phyloP scores from a whole-genome alignment of 2,113 vertebrate species.

The Colossoma macropomum region DNA sequence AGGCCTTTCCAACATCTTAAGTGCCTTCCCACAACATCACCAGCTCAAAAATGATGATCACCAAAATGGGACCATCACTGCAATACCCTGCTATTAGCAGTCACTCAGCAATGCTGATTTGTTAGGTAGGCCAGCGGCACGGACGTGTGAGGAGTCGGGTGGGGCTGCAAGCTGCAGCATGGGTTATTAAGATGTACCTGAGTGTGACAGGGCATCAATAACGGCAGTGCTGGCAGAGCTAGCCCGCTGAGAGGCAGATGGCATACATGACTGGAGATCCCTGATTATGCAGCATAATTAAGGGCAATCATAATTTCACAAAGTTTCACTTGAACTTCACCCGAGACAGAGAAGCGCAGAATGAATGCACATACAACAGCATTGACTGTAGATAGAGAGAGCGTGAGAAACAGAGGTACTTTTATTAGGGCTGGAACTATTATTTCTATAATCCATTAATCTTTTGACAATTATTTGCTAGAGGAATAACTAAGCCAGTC shows the following conservation, averaged over 20 bases:
- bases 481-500: background rate
- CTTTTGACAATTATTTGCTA: background rate
- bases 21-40: background rate
- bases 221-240: constrained; percentile 77
- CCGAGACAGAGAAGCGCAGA: constrained; percentile 25
- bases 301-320: constrained; percentile 61
- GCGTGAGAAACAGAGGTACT: background rate
- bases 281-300: constrained; percentile 65
- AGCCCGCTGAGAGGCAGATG: constrained; percentile 81
- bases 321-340: constrained; percentile 49
- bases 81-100: constrained; percentile 37
- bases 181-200: constrained; percentile 72
- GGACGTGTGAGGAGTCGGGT: constrained; percentile 37
- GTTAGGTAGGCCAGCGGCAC: constrained; percentile 47
- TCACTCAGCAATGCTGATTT: constrained; percentile 28
- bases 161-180: constrained; percentile 43
- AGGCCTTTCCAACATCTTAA: background rate
- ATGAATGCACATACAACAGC: constrained; percentile 21
- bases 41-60: background rate
- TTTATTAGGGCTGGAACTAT: background rate
- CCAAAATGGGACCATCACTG: constrained; percentile 1
- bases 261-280: constrained; percentile 76
- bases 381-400: background rate
- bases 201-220: constrained; percentile 81
- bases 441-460: background rate